Conservation (phyloP, 2,888 invertebrate genomes). For the Leucoma salicis region DNA sequence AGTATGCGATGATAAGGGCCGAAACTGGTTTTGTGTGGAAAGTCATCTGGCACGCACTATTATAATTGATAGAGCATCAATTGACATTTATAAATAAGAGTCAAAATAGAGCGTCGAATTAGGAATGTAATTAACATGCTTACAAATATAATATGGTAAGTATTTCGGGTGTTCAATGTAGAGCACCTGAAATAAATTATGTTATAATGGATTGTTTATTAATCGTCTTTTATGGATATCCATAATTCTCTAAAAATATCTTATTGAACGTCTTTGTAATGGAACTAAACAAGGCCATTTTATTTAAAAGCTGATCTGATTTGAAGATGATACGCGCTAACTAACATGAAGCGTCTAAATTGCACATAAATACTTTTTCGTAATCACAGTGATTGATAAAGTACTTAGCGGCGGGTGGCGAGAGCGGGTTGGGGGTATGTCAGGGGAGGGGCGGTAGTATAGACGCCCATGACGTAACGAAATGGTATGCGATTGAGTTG, state of each 20-base stretch:
- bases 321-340: conserved; percentile 34
- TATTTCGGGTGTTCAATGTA: too few species aligned
- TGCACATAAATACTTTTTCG: conserved; percentile 39
- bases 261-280: conserved; percentile 18
- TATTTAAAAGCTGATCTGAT: conserved; percentile 44
- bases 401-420: conserved; percentile 34
- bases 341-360: conserved; percentile 23
- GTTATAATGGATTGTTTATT: too few species aligned
- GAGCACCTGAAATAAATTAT: too few species aligned
- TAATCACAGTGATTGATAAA: conserved; percentile 63
- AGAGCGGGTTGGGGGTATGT: conserved; percentile 24
- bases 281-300: conserved; percentile 37
- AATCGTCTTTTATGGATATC: neutral
- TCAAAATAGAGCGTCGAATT: conserved; percentile 30
- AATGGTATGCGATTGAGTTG: conserved; percentile 65
- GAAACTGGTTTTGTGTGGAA: conserved; percentile 70
- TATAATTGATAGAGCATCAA: conserved; percentile 73
- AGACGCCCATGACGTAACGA: conserved; percentile 68
- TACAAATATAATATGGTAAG: too few species aligned
- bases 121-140: too few species aligned
- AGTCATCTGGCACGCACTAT: conserved; percentile 76
- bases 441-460: conserved; percentile 30
- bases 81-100: conserved; percentile 58
- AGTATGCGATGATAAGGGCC: conserved; percentile 53
- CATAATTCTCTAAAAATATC: conserved; percentile 1